Conservation (phyloP, 1,140 invertebrate genomes). For the Zaprionus nigranus region DNA sequence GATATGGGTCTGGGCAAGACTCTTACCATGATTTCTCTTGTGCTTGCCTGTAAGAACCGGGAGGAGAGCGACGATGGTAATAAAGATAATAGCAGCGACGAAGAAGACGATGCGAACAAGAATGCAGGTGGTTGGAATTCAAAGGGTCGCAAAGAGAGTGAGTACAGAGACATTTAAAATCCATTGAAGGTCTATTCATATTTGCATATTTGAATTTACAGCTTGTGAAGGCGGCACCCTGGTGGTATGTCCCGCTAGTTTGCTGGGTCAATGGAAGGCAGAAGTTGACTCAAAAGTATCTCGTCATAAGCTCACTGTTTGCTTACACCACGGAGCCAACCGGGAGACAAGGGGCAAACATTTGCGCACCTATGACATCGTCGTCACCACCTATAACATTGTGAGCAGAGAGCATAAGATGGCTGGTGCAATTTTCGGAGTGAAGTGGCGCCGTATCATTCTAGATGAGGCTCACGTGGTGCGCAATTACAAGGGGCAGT, state of each 20-base stretch:
- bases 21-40: slow-evolving; percentile 94
- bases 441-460: slow-evolving; percentile 92
- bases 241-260: slow-evolving; percentile 94
- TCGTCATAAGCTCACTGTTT: slow-evolving; percentile 87
- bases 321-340: slow-evolving; percentile 93
- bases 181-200: neutral
- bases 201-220: slow-evolving; percentile 35
- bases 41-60: slow-evolving; percentile 85
- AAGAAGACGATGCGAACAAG: slow-evolving; percentile 34
- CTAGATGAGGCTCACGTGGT: slow-evolving; percentile 97
- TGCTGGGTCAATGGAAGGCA: slow-evolving; percentile 93
- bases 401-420: slow-evolving; percentile 86
- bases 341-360: slow-evolving; percentile 88
- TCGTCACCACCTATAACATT: slow-evolving; percentile 92
- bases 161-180: slow-evolving; percentile 36
- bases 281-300: slow-evolving; percentile 90
- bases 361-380: slow-evolving; percentile 88
- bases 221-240: slow-evolving; percentile 89
- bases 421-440: slow-evolving; percentile 66
- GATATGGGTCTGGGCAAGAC: slow-evolving; percentile 98
- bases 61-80: slow-evolving; percentile 47
- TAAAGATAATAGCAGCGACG: slow-evolving; percentile 38
- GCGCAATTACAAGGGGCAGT: slow-evolving; percentile 93
- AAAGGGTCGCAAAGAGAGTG: slow-evolving; percentile 79
- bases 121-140: slow-evolving; percentile 66